Base-by-base conservation (phyloP, 2,797 vertebrate species). In the Cuculus canorus region DNA sequence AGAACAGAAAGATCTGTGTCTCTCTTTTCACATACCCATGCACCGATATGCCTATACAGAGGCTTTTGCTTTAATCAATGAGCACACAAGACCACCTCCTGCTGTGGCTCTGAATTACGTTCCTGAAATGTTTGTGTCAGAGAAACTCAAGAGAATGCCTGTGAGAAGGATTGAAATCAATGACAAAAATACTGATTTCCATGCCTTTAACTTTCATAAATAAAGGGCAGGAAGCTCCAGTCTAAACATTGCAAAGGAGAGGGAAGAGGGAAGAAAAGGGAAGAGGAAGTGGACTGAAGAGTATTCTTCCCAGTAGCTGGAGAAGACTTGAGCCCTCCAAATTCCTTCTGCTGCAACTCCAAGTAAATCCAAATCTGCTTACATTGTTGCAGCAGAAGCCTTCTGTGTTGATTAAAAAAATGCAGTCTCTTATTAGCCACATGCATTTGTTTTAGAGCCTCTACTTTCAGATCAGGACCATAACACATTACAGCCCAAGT, bases 371-470 rank as follows among this genome's bases (percentile, higher is more conserved):
- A 71, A 12, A 18, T 56, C 32, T 73, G 2, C 53, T 88, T 57
- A 32, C 10, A 50, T 5, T 37, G 18, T 27, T 82, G 30, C 47
- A 70, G 13, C 17, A 60, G 37, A 77, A 87, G 7, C 2, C 4
- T 48, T 39, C 27, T 52, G 7, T 39, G 79, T 76, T 72, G 24
- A n/a, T 8, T 37, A 4, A 64, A 35, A 73, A 53, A 68, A 52
- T n/a, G 1, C 7, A 33, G 10, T 2, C 2, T 7, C 0, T 3
- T 65, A 9, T 43, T 84, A 54, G 59, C 7, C 0, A 0, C 10
- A 32, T 4, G 3, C 5, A 32, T 66, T 82, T 76, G 3, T 24
- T 84, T 78, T 39, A 69, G 7, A 71, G 11, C 4, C 14, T 68
- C 63, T 64, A 71, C 9, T 72, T 92, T 69, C 77, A 72, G 24